These are phyloP conservation scores for Herpetotheres cachinnans DNA, from an alignment of 2,113 vertebrate species.

Conservation along the genomic window DNA sequence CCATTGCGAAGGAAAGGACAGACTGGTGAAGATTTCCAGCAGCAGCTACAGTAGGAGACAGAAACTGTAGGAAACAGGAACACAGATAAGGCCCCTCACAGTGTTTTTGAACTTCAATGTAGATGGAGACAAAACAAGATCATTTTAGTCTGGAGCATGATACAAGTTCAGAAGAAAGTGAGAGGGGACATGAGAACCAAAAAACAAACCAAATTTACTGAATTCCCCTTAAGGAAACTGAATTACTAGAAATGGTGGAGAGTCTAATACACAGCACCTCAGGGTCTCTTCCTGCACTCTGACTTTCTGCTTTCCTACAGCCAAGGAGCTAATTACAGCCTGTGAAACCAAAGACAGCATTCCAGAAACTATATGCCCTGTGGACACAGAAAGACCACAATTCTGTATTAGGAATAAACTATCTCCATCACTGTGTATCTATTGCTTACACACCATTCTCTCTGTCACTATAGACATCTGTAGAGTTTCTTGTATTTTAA, in stretches of 20 bases:
- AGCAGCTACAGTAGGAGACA: neutral
- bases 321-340: neutral
- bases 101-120: neutral
- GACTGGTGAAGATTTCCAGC: neutral
- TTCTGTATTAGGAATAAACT: neutral
- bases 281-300: neutral
- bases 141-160: neutral
- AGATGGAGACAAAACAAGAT: neutral
- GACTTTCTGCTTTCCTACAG: neutral
- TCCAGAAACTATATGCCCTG: neutral
- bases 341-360: neutral
- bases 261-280: neutral
- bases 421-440: neutral
- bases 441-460: neutral
- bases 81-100: neutral
- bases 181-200: neutral
- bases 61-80: neutral
- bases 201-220: neutral
- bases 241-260: neutral
- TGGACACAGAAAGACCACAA: neutral
- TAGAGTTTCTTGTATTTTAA: neutral
- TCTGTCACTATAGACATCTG: neutral
- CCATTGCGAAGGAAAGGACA: neutral
- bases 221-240: neutral
- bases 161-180: neutral